These are phyloP conservation scores for Oryzias celebensis DNA, from an alignment of 2,113 vertebrate genomes.

Conservation along the genomic window DNA sequence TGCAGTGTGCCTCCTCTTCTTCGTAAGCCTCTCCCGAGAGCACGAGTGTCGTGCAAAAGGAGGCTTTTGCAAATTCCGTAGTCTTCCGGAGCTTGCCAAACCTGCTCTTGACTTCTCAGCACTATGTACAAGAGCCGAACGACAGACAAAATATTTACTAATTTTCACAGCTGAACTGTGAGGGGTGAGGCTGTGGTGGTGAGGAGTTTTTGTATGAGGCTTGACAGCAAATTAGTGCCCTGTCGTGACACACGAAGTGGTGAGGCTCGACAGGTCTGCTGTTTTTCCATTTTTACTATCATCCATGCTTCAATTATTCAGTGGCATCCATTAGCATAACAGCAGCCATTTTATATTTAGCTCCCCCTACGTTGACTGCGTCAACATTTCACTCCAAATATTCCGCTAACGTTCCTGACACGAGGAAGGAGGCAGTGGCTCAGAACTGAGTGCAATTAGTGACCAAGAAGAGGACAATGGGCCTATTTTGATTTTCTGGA, in stretches of 20 bases:
- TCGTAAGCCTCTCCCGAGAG: conserved; percentile 41
- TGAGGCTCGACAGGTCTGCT: conserved; percentile 72
- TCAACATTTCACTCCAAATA: conserved; percentile 77
- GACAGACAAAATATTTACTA: conserved; percentile 73
- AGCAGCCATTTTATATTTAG: conserved; percentile 85
- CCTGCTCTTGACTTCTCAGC: conserved; percentile 33
- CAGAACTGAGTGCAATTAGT: conserved; percentile 78
- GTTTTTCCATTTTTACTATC: conserved; percentile 77
- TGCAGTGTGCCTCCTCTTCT: conserved; percentile 13
- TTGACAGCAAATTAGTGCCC: conserved; percentile 80
- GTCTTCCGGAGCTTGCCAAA: conserved; percentile 32
- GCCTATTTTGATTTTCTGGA: conserved; percentile 9
- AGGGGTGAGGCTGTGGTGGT: not conserved
- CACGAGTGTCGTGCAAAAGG: conserved; percentile 45
- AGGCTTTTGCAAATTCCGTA: conserved; percentile 52
- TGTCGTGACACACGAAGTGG: conserved; percentile 71
- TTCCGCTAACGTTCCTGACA: conserved; percentile 70
- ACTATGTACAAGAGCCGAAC: conserved; percentile 65
- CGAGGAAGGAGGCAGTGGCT: conserved; percentile 60
- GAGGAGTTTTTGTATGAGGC: conserved; percentile 52
- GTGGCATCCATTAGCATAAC: conserved; percentile 78
- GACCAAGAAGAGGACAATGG: conserved; percentile 61
- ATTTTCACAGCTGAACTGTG: conserved; percentile 59
- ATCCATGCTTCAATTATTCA: conserved; percentile 86
- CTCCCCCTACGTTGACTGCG: conserved; percentile 70